These are phyloP conservation scores for Spheniscus humboldti DNA, from an alignment of 2,797 vertebrate species.

Conservation along the genomic window DNA sequence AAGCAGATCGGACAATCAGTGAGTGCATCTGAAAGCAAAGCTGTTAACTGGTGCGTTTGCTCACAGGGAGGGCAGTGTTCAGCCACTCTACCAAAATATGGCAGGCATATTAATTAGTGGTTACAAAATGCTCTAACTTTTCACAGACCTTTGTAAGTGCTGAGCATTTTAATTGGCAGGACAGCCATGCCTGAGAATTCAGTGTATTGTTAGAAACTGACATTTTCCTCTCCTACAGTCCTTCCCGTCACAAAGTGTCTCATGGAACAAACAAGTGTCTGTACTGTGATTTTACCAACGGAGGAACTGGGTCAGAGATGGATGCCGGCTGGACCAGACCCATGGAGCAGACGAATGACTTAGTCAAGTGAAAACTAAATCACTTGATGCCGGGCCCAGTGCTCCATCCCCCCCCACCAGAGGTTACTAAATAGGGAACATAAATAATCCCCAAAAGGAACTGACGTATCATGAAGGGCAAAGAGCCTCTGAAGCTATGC, in stretches of 20 bases:
- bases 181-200: slow-evolving; percentile 29
- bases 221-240: not conserved
- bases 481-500: not conserved
- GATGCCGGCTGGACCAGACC: not conserved
- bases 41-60: not conserved
- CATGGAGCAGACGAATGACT: not conserved
- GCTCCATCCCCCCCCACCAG: not conserved
- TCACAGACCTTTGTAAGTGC: not conserved
- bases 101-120: slow-evolving; percentile 15
- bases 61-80: not conserved
- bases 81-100: not conserved
- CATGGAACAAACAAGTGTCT: not conserved
- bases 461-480: not conserved
- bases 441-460: not conserved
- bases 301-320: not conserved
- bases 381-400: not conserved
- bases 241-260: not conserved
- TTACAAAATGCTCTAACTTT: slow-evolving; percentile 2
- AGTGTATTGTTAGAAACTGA: not conserved
- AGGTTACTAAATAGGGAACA: not conserved
- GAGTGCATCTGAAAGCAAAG: not conserved
- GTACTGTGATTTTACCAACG: not conserved
- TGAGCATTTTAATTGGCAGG: slow-evolving; percentile 7
- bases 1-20: not conserved
- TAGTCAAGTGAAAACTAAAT: not conserved